Percentiles rank a stretch among this genome's conserved stretches.
Conservation (phyloP, 2,113 vertebrate species). For the Pelecanoides urinatrix region DNA sequence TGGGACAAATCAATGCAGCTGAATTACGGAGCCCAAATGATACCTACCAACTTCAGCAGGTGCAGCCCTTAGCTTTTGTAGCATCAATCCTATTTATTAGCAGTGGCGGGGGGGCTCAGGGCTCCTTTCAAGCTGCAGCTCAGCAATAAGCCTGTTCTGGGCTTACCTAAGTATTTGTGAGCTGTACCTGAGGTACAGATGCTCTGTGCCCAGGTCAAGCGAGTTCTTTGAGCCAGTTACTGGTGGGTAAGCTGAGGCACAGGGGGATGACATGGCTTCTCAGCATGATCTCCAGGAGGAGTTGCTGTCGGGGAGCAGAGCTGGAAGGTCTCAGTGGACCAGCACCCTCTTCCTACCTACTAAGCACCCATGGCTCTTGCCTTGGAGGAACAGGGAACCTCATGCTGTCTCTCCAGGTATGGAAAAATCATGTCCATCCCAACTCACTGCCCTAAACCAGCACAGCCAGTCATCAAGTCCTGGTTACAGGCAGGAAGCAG, state of each 20-base stretch:
- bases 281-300: neutral
- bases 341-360: neutral
- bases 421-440: neutral
- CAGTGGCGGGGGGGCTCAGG: neutral
- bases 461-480: neutral
- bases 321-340: neutral
- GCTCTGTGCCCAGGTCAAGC: neutral
- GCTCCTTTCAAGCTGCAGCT: neutral
- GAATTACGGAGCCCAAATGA: neutral
- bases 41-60: neutral
- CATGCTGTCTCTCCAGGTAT: neutral
- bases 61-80: neutral
- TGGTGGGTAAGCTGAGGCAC: neutral
- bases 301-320: accelerated
- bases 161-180: neutral
- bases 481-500: neutral
- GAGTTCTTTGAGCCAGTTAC: neutral
- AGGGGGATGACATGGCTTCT: neutral
- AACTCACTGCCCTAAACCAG: neutral
- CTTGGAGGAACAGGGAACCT: neutral
- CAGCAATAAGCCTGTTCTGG: neutral
- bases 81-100: neutral
- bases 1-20: neutral
- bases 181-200: neutral
- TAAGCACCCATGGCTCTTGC: neutral